Base-by-base conservation (phyloP, 1,140 invertebrate species). In the Halesus radiatus region DNA sequence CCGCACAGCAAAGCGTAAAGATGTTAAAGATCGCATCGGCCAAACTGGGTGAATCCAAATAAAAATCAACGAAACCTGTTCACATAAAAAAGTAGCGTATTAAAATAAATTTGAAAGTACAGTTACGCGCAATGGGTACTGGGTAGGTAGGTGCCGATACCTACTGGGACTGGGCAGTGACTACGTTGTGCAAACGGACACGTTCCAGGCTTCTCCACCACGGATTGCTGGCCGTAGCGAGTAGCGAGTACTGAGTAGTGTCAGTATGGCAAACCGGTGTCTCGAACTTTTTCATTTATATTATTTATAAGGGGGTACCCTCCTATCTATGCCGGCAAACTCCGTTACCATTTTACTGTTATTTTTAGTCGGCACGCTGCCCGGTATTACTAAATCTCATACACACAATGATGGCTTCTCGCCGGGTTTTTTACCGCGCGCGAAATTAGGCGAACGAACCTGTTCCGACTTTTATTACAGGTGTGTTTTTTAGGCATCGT, bases 331-430 rank as follows among this genome's bases (percentile, higher is more conserved):
- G 68, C 22, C 37, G 50, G 68, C 68, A 10, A 50, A 5, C 53
- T 62, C 53, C 53, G 53, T 60, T 60, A 76, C 37, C 29, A 56
- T 60, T 62, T 45, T 76, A 76, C 74, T 32, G 74, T 76, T 76
- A 45, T 45, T 45, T 45, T 45, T 45, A 45, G 37, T 53, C 54
- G 54, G 54, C 54, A 18, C 16, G 53, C 54, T 22, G 54, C 54
- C n/a, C 37, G 10, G 37, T 13, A 45, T 45, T 45, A 45, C 13
- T 45, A 45, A 45, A 45, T 56, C n/a, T 56, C n/a, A 56, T 56
- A 56, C 54, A 22, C 22, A 56, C 54, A 56, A 56, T 56, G 54
- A 56, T 56, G 22, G 54, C n/a, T 56, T 66, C 22, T 32, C 62
- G 62, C 62, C 22, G 23, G 23, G 26, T 66, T 66, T 29, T 26